Percentiles rank a stretch among this genome's conserved stretches.
Conservation (phyloP, 2,113 vertebrate genomes). For the Heptranchias perlo region DNA sequence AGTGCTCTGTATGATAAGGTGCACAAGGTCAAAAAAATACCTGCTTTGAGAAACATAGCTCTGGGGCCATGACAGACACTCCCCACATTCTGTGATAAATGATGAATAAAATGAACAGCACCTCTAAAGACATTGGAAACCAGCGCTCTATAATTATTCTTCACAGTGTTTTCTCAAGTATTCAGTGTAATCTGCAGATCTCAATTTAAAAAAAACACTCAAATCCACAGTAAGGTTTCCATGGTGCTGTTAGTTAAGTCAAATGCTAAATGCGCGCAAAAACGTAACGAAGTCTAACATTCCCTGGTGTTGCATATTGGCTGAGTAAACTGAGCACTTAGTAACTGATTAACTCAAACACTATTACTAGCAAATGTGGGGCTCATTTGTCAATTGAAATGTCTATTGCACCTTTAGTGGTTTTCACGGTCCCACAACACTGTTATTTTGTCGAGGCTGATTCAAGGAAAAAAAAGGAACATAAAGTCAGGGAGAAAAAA, state of each 20-base stretch:
- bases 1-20: neutral
- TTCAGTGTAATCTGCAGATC: neutral
- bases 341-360: constrained; percentile 11
- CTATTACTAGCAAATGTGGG: neutral
- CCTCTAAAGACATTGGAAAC: neutral
- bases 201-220: neutral
- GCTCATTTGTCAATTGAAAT: constrained; percentile 17
- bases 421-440: neutral
- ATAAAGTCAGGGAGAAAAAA: neutral
- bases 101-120: neutral
- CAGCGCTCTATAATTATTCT: neutral
- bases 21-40: constrained; percentile 7
- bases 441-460: neutral
- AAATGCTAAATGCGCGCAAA: neutral
- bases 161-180: neutral
- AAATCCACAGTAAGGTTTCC: neutral
- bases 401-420: neutral
- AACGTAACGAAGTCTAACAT: neutral
- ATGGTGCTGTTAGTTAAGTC: neutral
- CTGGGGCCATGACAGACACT: neutral
- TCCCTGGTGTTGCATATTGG: neutral
- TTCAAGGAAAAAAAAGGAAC: neutral
- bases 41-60: neutral
- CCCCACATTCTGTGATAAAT: neutral
- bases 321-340: neutral